Percentiles rank a stretch among this genome's conserved stretches.
Conservation (phyloP, 2,113 vertebrate genomes). For the Illadopsis cleaveri region DNA sequence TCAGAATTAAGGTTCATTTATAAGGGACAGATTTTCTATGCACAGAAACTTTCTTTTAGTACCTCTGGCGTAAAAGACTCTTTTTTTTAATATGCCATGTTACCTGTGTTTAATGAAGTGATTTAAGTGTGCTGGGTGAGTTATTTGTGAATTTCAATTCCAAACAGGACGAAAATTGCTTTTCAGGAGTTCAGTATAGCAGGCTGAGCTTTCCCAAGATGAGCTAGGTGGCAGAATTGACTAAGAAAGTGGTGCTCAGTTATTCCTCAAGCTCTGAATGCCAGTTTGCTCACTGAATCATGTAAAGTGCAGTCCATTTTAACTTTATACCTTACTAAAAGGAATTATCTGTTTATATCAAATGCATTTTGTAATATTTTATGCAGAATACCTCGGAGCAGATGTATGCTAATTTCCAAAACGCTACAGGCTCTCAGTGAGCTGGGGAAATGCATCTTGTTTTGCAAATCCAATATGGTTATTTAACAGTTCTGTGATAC, state of each 20-base stretch:
- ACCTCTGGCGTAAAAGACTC: not conserved
- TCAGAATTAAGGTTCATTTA: conserved; percentile 65
- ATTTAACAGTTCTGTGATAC: conserved; percentile 46
- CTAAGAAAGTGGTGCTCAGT: conserved; percentile 21
- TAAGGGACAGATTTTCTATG: conserved; percentile 49
- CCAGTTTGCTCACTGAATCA: conserved; percentile 18
- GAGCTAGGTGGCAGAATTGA: conserved; percentile 53
- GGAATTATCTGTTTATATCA: conserved; percentile 26
- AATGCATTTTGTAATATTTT: conserved; percentile 1
- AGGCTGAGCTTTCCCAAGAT: not conserved
- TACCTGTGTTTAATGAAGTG: conserved; percentile 53
- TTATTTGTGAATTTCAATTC: conserved; percentile 9
- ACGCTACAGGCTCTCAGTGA: not conserved
- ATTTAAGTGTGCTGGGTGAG: not conserved
- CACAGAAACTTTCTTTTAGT: conserved; percentile 24
- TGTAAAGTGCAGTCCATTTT: conserved; percentile 4
- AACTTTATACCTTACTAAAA: conserved; percentile 32
- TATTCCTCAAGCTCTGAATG: not conserved
- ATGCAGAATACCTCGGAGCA: conserved; percentile 12
- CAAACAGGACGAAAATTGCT: not conserved
- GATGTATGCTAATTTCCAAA: conserved; percentile 14
- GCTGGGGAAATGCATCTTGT: not conserved
- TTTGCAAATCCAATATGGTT: conserved; percentile 40
- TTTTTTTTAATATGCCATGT: not conserved
- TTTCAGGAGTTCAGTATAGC: not conserved